Conservation (phyloP, 1,140 invertebrate genomes). For the Drosophila ambigua region DNA sequence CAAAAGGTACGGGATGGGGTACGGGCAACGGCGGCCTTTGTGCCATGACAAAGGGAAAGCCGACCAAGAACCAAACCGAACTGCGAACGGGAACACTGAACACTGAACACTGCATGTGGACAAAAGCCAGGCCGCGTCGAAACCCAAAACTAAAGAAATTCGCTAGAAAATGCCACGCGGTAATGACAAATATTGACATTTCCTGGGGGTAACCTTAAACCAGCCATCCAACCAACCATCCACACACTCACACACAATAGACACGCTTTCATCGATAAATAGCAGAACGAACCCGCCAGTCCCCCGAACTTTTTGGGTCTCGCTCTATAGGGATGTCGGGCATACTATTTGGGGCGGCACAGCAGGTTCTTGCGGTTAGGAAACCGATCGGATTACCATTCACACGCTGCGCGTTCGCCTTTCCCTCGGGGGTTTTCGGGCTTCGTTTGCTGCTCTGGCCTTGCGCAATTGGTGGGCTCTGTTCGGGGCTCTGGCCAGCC, state of each 20-base stretch:
- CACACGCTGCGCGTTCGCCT: constrained; percentile 34
- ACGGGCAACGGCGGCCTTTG: constrained; percentile 23
- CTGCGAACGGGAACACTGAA: constrained; percentile 1
- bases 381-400: constrained; percentile 42
- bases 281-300: background rate
- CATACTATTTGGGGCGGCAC: constrained; percentile 2
- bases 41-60: constrained; percentile 38
- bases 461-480: background rate
- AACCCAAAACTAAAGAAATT: constrained; percentile 47
- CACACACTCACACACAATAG: constrained; percentile 3
- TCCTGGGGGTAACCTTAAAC: constrained; percentile 53
- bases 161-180: constrained; percentile 73
- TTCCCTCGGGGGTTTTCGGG: background rate
- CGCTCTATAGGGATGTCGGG: constrained; percentile 17
- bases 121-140: constrained; percentile 22
- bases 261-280: constrained; percentile 34
- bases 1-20: no score
- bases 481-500: constrained; percentile 9
- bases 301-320: background rate
- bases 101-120: no score
- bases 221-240: constrained; percentile 1
- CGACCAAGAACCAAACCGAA: constrained; percentile 13
- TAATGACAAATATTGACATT: constrained; percentile 77
- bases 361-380: constrained; percentile 25
- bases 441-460: background rate